Evolutionary conservation across 2,797 vertebrate species (phyloP).

Genomic region (Sitta carolinensis): DNA sequence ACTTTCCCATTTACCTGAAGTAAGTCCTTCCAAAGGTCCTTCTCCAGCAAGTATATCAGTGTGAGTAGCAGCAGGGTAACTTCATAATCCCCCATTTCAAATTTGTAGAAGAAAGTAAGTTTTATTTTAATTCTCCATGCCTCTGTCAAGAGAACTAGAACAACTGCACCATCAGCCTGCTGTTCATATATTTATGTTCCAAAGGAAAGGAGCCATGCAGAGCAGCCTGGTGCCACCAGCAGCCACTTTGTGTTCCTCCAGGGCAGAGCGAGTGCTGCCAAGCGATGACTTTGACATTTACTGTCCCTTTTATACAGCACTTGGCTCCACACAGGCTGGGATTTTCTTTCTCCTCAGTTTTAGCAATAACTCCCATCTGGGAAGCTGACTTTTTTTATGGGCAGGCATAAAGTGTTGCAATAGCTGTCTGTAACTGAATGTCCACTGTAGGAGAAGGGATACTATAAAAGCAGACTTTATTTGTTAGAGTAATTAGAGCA

Average conservation of each 20-base stretch:
- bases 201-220: background rate
- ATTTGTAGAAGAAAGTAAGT: background rate
- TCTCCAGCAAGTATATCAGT: background rate
- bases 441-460: background rate
- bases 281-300: conserved; percentile 7
- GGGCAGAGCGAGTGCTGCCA: accelerated
- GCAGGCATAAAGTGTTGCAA: background rate
- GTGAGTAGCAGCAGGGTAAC: background rate
- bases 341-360: background rate
- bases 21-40: background rate
- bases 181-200: background rate
- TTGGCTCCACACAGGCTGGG: conserved; percentile 14
- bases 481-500: background rate
- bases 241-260: background rate
- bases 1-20: background rate
- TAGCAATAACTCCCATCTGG: background rate
- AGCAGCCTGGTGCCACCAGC: background rate
- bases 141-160: background rate
- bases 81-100: background rate
- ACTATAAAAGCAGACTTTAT: background rate
- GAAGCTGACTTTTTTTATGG: background rate
- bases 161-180: background rate
- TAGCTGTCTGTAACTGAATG: background rate
- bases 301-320: background rate
- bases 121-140: background rate